Conservation (phyloP, 2,888 invertebrate genomes). For the Eupithecia pulchellata region DNA sequence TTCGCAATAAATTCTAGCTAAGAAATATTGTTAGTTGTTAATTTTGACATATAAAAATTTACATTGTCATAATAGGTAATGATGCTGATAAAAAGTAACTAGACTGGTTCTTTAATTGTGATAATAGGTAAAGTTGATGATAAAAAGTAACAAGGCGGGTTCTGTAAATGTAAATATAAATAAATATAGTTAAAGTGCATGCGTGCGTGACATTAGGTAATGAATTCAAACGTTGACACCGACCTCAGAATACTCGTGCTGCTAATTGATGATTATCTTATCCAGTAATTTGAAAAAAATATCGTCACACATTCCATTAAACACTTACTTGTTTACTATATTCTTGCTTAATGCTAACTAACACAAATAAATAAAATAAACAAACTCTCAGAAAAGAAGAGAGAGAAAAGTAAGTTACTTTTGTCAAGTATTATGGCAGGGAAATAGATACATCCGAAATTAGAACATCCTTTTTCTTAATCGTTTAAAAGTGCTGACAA, state of each 20-base stretch:
- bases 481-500: no score
- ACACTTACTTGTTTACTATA: background rate
- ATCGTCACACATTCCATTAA: conserved; percentile 5
- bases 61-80: background rate
- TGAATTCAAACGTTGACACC: conserved; percentile 34
- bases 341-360: background rate
- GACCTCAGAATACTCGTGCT: conserved; percentile 52
- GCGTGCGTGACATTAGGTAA: conserved; percentile 29
- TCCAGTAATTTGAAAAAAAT: conserved; percentile 42
- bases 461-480: no score
- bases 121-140: background rate
- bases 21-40: background rate
- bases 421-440: no score
- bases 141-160: background rate
- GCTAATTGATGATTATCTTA: conserved; percentile 43
- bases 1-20: background rate
- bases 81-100: background rate
- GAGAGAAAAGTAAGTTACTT: background rate
- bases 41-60: background rate
- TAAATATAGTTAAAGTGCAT: conserved; percentile 15
- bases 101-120: background rate
- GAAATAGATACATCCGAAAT: no score
- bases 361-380: background rate
- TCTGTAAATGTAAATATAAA: conserved; percentile 2
- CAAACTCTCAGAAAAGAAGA: background rate